A percentile compares a stretch with the other conserved stretches of the same genome.
Evolutionary conservation across 2,888 invertebrate genomes (phyloP).

Genomic region (Pasiphila rectangulata): DNA sequence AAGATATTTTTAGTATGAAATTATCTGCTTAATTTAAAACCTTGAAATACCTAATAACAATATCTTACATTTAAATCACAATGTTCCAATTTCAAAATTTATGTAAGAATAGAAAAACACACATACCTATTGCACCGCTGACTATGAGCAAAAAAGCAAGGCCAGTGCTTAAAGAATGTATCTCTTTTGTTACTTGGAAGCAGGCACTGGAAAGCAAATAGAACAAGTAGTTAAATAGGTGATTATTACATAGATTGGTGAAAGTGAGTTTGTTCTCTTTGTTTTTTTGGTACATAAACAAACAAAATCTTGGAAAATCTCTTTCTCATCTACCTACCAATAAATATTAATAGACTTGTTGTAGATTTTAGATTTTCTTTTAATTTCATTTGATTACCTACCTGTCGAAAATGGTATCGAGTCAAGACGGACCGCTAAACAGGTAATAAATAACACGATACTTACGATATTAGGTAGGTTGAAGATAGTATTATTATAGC

Average conservation of each 20-base stretch:
- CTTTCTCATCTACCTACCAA: too few relatives aligned
- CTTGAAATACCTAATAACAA: too few relatives aligned
- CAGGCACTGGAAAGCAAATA: constrained; percentile 60
- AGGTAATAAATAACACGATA: constrained; percentile 33
- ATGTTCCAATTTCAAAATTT: too few relatives aligned
- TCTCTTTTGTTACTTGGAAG: constrained; percentile 66
- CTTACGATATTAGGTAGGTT: constrained; percentile 70
- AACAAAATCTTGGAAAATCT: too few relatives aligned
- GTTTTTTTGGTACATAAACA: too few relatives aligned
- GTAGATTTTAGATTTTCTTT: too few relatives aligned
- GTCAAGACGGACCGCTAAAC: too few relatives aligned
- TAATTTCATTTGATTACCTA: too few relatives aligned
- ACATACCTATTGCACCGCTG: constrained; percentile 73
- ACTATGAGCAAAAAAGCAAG: constrained; percentile 70
- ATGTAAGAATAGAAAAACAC: background rate
- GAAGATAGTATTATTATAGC: constrained; percentile 61
- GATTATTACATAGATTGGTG: background rate
- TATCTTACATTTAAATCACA: too few relatives aligned
- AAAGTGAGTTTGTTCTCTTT: background rate
- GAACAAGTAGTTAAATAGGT: constrained; percentile 7
- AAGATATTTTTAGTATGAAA: too few relatives aligned
- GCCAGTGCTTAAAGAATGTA: constrained; percentile 65
- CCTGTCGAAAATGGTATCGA: too few relatives aligned
- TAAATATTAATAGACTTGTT: constrained; percentile 13
- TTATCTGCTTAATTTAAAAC: too few relatives aligned